Base-by-base conservation (phyloP, 2,113 vertebrate species). In the Suncus etruscus region DNA sequence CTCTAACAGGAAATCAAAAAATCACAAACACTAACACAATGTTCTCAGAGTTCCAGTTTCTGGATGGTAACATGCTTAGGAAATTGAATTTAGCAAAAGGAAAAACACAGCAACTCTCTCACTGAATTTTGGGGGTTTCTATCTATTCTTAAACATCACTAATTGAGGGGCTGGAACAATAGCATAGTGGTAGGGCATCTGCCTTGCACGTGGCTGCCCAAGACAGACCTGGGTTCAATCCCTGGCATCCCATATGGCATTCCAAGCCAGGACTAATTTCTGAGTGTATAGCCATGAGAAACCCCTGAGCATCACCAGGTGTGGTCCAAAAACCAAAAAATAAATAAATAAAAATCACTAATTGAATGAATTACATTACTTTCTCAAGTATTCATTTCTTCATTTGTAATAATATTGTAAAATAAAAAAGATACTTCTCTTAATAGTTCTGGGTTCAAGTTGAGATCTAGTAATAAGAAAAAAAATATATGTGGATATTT, bases 1-100 rank as follows among this genome's bases (percentile, higher is more conserved):
- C 61, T 91, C 70, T 47, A n/a, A 95, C 74, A 1, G 86, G 86
- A 74, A 27, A 54, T 86, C 47, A 22, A 66, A 58, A 58, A 81
- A 24, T 84, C 65, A 77, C 20, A 31, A 85, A 86, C 14, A 77
- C n/a, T 7, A 74, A 75, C 9, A 85, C 58, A 87, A 70, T 84
- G 29, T 74, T 81, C 76, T 69, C 39, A 81, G 29, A 0, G 16
- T 77, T 79, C 47, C 61, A 50, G 86, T 45, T 92, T 22, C 73
- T 69, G 65, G n/a, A 1, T 14, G 6, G 12, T 61, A 54, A 20
- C 39, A 32, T 10, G 12, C 78, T 32, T 80, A 9, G 1, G 11
- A 80, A 45, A 70, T 0, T 86, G 14, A 86, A 83, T 39, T 51
- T 18, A 68, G 12, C n/a, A 65, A 73, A 2, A 32, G 7, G 24